Percentiles rank a stretch among this genome's conserved stretches.
phyloP scores from a whole-genome alignment of 2,113 vertebrate species.

The Dicentrarchus labrax region DNA sequence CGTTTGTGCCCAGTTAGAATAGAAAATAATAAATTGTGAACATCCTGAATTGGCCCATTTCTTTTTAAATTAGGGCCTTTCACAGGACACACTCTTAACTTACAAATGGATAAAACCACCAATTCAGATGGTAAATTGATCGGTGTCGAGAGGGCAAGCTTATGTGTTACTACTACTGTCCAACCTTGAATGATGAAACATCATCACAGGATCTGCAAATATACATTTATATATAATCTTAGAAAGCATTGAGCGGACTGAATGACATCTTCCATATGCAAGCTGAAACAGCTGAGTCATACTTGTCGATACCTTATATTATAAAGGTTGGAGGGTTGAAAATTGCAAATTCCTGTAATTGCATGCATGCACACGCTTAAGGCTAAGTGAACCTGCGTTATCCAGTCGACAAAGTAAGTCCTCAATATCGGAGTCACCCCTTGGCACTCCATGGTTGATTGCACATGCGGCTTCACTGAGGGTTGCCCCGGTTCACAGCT shows the following conservation, averaged over 20 bases:
- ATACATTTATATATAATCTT: not conserved
- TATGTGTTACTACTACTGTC: slow-evolving; percentile 5
- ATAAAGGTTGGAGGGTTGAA: not conserved
- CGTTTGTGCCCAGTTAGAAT: not conserved
- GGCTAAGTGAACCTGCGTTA: not conserved
- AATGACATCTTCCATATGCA: not conserved
- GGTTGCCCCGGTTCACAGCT: slow-evolving; percentile 71
- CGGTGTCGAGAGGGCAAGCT: not conserved
- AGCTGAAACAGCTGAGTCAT: not conserved
- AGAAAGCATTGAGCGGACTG: not conserved
- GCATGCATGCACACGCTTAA: slow-evolving; percentile 1
- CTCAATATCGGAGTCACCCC: slow-evolving; percentile 24
- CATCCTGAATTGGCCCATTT: not conserved
- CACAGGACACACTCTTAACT: not conserved
- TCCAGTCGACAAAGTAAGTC: slow-evolving; percentile 32
- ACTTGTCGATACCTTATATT: not conserved
- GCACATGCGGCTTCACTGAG: slow-evolving; percentile 56
- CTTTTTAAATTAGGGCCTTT: not conserved
- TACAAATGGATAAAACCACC: not conserved
- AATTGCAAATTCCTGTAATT: not conserved
- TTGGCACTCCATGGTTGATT: slow-evolving; percentile 49
- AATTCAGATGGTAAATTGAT: not conserved
- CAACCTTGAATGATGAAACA: not conserved
- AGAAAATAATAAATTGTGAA: not conserved
- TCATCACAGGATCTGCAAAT: not conserved